phyloP scores from a whole-genome alignment of 2,797 vertebrate species.

The Sebastes nivosus region DNA sequence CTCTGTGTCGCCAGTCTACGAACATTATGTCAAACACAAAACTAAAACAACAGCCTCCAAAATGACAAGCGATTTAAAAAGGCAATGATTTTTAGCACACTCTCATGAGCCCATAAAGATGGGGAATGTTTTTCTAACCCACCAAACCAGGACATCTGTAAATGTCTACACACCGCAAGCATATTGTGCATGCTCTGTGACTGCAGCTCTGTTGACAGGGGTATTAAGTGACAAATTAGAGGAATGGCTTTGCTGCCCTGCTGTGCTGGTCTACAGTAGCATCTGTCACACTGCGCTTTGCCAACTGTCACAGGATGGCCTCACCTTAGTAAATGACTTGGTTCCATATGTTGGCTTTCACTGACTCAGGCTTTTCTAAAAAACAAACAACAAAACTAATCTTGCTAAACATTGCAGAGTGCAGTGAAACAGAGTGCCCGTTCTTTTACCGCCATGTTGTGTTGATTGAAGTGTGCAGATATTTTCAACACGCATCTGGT shows the following conservation, averaged over 20 bases:
- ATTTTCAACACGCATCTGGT: constrained; percentile 32
- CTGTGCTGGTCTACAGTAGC: constrained; percentile 50
- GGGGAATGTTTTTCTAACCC: background rate
- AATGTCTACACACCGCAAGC: background rate
- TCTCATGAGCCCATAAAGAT: background rate
- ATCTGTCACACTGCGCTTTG: constrained; percentile 64
- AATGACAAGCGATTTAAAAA: background rate
- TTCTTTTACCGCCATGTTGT: background rate
- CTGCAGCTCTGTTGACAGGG: constrained; percentile 37
- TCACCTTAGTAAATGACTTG: constrained; percentile 62
- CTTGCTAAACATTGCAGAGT: constrained; percentile 25
- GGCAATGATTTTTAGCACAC: background rate
- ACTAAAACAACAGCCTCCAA: background rate
- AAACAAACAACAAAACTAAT: constrained; percentile 33
- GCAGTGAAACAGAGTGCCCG: constrained; percentile 16
- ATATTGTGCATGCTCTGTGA: constrained; percentile 25
- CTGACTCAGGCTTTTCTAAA: constrained; percentile 54
- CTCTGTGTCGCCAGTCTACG: background rate
- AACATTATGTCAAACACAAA: background rate
- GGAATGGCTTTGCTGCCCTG: constrained; percentile 56
- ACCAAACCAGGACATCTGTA: background rate
- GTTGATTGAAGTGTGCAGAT: constrained; percentile 3
- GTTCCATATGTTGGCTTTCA: constrained; percentile 68
- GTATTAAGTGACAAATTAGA: constrained; percentile 56
- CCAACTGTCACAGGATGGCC: constrained; percentile 68